These are phyloP conservation scores for Trypoxylon attenuatum DNA, from an alignment of 2,888 invertebrate genomes.

Conservation along the genomic window DNA sequence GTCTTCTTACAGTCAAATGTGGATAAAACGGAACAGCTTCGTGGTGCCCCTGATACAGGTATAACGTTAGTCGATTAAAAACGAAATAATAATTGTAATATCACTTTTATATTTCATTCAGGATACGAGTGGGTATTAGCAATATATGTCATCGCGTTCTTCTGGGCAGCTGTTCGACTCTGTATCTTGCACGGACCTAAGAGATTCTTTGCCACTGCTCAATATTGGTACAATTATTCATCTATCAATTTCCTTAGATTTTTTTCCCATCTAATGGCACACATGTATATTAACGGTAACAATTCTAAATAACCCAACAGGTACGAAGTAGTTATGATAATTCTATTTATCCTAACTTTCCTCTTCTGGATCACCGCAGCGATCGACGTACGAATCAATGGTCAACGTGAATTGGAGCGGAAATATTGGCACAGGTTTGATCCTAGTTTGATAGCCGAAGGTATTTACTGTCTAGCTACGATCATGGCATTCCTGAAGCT, in stretches of 20 bases:
- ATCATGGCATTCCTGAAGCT: slow-evolving; percentile 81
- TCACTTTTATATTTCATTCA: slow-evolving; percentile 41
- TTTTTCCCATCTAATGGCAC: too few species aligned
- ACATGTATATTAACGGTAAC: too few species aligned
- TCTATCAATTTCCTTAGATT: too few species aligned
- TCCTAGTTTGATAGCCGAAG: slow-evolving; percentile 81
- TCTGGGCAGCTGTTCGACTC: slow-evolving; percentile 78
- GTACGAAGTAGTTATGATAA: slow-evolving; percentile 78
- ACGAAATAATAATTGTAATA: background rate
- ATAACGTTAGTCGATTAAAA: too few species aligned
- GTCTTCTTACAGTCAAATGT: slow-evolving; percentile 79
- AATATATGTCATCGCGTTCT: slow-evolving; percentile 77
- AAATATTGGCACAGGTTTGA: slow-evolving; percentile 82
- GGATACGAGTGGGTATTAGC: slow-evolving; percentile 69
- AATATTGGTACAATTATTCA: slow-evolving; percentile 76
- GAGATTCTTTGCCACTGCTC: slow-evolving; percentile 77
- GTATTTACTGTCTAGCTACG: slow-evolving; percentile 80
- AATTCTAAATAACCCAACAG: too few species aligned
- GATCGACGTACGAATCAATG: slow-evolving; percentile 75
- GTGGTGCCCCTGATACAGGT: slow-evolving; percentile 79
- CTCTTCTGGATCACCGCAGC: slow-evolving; percentile 80
- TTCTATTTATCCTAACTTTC: slow-evolving; percentile 79
- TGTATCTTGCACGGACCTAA: slow-evolving; percentile 77
- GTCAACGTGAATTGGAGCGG: slow-evolving; percentile 76
- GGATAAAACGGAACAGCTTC: slow-evolving; percentile 77